Conservation (phyloP, 2,888 invertebrate genomes). For the Achlya flavicornis region DNA sequence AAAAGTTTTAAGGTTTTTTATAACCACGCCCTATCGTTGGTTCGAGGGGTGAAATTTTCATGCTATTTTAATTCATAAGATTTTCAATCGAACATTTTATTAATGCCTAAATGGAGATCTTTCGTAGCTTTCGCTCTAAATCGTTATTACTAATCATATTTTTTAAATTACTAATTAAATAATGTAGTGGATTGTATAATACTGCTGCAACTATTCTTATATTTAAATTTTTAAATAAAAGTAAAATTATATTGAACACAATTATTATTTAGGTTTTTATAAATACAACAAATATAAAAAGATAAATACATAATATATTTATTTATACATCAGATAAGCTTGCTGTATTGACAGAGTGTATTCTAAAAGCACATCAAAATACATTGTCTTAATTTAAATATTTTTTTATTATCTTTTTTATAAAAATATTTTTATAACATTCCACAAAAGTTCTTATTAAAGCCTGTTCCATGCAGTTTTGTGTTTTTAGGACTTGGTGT, state of each 20-base stretch:
- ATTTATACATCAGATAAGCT: neutral
- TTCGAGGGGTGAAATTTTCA: too few relatives aligned
- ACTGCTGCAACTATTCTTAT: too few relatives aligned
- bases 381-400: conserved; percentile 21
- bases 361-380: conserved; percentile 57
- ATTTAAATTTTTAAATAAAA: too few relatives aligned
- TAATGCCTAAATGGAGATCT: too few relatives aligned
- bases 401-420: conserved; percentile 31
- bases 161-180: too few relatives aligned
- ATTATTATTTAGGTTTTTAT: too few relatives aligned
- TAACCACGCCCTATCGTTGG: too few relatives aligned
- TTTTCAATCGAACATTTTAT: too few relatives aligned
- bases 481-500: conserved; percentile 32
- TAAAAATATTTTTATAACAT: conserved; percentile 42
- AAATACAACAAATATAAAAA: neutral
- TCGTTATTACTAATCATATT: neutral
- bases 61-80: too few relatives aligned
- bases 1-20: too few relatives aligned
- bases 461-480: conserved; percentile 71
- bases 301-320: neutral
- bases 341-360: conserved; percentile 1
- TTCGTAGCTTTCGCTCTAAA: neutral
- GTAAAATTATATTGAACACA: neutral
- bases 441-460: conserved; percentile 59
- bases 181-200: too few relatives aligned